Evolutionary conservation across 2,888 invertebrate species (phyloP), one percentile per base, ranked within the genome.

Genomic region (Caenorhabditis sp.): DNA sequence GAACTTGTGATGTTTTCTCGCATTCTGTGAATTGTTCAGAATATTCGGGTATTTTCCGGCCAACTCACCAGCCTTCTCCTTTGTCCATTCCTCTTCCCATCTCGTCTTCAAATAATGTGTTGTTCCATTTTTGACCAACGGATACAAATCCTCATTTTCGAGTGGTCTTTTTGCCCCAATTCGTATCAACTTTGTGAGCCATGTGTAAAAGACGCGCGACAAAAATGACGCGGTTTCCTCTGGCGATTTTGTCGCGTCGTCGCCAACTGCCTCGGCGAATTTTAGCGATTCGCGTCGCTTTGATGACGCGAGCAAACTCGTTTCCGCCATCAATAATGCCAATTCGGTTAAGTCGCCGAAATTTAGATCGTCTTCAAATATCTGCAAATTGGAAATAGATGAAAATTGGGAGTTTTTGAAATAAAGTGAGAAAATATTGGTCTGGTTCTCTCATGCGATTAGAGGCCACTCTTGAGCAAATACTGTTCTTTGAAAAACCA

Each of bases 131-230:
- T 60, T n/a, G 23, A 58, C 62, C 43, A 77, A 49, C 24, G 60
- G 60, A 55, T 64, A 68, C 12, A 77, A 55, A 62, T 67, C 70
- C 8, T 69, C 69, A 36, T 59, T 21, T 24, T 26, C 62, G 1
- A 77, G 51, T n/a, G 71, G 49, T 31, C 63, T 36, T 19, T 62
- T 66, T 4, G 77, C 61, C 0, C 77, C 77, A 14, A 27, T 64
- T 17, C 57, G 37, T 1, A 77, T 61, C 8, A 77, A 50, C 0
- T 54, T 12, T 36, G 68, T 77, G 19, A 77, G 54, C 79, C 79
- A 79, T 21, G 67, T 77, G 59, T 77, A 79, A 58, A 75, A 77
- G 31, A 79, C 61, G 58, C 66, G 71, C 27, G 79, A 79, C 17
- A 74, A 37, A 62, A 75, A 74, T 19, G 76, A 76, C 14, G 68